Evolutionary conservation across 2,888 invertebrate species (phyloP), one percentile per base, ranked within the genome.

Genomic region (Gymnoscelis rufifasciata): DNA sequence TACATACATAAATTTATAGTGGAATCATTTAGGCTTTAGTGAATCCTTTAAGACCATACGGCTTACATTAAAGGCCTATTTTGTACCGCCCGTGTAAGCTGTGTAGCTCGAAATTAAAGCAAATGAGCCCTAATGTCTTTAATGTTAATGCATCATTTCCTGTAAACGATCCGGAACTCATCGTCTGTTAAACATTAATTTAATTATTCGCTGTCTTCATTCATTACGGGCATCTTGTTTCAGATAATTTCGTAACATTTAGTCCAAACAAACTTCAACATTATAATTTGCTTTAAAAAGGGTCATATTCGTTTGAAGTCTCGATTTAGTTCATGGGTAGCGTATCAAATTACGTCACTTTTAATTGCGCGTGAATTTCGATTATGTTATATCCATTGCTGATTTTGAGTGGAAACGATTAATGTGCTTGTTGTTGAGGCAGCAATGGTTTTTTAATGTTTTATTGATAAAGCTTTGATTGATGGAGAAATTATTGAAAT

Each of bases 311-410:
- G 7, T 11, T 27, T 38, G 38, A 8, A 37, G 26, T n/a, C 12
- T 43, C 48, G 52, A 45, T 35, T 45, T 55, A 54, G 48, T 58
- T 60, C 48, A 53, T 43, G 57, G 58, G 60, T 59, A 60, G 56
- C 58, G 61, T 54, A 54, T 65, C 59, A 54, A 52, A 60, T 63
- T 63, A 62, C 62, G 52, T 59, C 56, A 57, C 54, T 50, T 51
- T 43, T 52, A 54, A 57, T 59, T 55, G 49, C 45, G 31, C 43
- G 35, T 46, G 42, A 43, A 42, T 52, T 47, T 7, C 40, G 38
- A 55, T 47, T 55, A 39, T 57, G 57, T 57, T 55, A 57, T 55
- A 53, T 53, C 55, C 55, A 57, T 50, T 57, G 52, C 50, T 42
- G 53, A 30, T 40, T 55, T 40, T 4, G 13, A 44, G 30, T 43